Evolutionary conservation across 2,888 invertebrate species (phyloP), one percentile per base, ranked within the genome.

Genomic region (Calephelis perditalis): DNA sequence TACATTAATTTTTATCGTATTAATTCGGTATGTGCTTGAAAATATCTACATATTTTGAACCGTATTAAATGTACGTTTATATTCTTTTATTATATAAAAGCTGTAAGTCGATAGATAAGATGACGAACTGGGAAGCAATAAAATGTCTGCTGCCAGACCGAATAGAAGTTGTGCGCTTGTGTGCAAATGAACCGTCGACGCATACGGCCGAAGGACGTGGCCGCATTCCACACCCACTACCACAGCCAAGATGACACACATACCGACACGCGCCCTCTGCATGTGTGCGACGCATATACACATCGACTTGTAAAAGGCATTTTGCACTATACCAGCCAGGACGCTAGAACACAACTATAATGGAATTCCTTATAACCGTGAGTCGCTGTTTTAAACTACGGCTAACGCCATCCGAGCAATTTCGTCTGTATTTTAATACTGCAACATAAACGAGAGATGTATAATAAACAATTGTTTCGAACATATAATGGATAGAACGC

Each of bases 191-290:
- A 82, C 79, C 81, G 81, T 75, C 77, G 78, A 77, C 77, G 75
- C 80, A 84, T 83, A 82, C 74, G 85, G 88, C 74, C 85, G 88
- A 89, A 89, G 89, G 89, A 89, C 89, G 87, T 81, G 88, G 81
- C 87, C 89, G 88, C 89, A 89, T 89, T 89, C 89, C 89, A 71
- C 74, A 70, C 75, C 79, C 82, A 81, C 84, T 75, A 81, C 77
- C 74, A 81, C 84, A 82, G 69, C 68, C 75, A 76, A 79, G 79
- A 80, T 82, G 85, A 77, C 86, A 83, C 80, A 86, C 84, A 86
- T 86, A 85, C 83, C 82, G 69, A 79, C 80, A 79, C 79, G 82
- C 77, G 71, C 70, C 66, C 63, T 65, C 63, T 67, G 68, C 73
- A 74, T 77, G 78, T 74, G 78, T 75, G 76, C 73, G 77, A 65